phyloP scores from a whole-genome alignment of 2,888 invertebrate genomes.

The Diogma glabrata region DNA sequence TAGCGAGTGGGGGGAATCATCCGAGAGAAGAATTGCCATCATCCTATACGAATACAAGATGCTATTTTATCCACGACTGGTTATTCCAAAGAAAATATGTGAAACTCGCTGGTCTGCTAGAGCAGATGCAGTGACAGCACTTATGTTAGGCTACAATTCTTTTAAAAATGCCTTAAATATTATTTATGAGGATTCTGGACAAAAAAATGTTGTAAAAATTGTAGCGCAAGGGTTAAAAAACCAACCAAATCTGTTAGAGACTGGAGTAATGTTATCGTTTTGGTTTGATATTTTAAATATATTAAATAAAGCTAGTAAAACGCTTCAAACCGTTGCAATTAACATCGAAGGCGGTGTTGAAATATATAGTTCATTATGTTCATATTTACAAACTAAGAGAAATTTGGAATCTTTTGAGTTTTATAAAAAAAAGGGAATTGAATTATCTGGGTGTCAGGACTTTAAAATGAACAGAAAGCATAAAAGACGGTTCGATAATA shows the following conservation, averaged over 20 bases:
- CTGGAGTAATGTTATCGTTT: not conserved
- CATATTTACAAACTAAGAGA: not conserved
- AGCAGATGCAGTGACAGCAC: constrained; percentile 8
- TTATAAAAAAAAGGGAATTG: not conserved
- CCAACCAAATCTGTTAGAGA: too few relatives aligned
- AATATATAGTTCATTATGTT: not conserved
- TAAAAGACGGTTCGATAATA: not conserved
- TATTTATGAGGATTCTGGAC: not conserved
- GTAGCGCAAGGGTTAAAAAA: too few relatives aligned
- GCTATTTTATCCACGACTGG: too few relatives aligned
- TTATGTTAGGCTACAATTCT: not conserved
- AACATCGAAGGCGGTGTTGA: not conserved
- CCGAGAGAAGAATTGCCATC: too few relatives aligned
- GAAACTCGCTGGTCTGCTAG: constrained; percentile 11
- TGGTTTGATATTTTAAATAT: too few relatives aligned
- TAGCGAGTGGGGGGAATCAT: too few relatives aligned
- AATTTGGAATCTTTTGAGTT: not conserved
- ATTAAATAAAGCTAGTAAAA: too few relatives aligned
- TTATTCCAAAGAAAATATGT: not conserved
- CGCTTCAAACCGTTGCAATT: too few relatives aligned
- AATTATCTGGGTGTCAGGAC: not conserved
- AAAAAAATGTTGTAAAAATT: not conserved
- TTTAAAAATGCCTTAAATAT: not conserved
- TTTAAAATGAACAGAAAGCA: not conserved
- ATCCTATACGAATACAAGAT: too few relatives aligned